Evolutionary conservation across 2,797 vertebrate genomes (phyloP).

Genomic region (Lateolabrax maculatus): DNA sequence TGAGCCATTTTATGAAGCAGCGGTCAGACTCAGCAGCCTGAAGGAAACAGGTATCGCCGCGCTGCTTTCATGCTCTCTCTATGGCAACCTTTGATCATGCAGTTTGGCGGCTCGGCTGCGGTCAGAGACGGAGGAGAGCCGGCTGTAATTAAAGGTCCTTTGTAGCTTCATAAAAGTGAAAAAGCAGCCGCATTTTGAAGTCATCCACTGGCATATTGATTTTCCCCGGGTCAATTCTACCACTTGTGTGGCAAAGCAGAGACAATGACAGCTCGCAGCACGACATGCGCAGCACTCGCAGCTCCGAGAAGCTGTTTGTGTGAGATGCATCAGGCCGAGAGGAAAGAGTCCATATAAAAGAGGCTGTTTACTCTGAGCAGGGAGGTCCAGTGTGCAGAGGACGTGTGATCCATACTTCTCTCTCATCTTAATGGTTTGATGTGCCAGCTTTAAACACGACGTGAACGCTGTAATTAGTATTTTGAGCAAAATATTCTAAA

Average conservation of each 20-base stretch:
- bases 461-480: background rate
- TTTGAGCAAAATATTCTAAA: background rate
- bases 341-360: background rate
- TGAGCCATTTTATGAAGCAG: background rate
- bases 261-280: constrained; percentile 23
- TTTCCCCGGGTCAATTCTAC: constrained; percentile 40
- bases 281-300: background rate
- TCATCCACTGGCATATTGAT: constrained; percentile 54
- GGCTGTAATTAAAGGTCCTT: constrained; percentile 58
- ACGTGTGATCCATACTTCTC: too few relatives aligned
- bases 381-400: background rate
- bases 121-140: constrained; percentile 19
- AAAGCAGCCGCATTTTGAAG: constrained; percentile 58
- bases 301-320: constrained; percentile 6
- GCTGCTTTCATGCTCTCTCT: constrained; percentile 69
- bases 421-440: background rate
- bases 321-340: background rate
- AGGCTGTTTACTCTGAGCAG: constrained; percentile 6
- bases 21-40: constrained; percentile 15
- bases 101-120: constrained; percentile 40
- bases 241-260: constrained; percentile 47
- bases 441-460: background rate
- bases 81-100: constrained; percentile 77
- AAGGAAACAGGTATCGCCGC: constrained; percentile 21
- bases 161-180: constrained; percentile 57